These are phyloP conservation scores for Coregonus ussuriensis DNA, from an alignment of 2,797 vertebrate genomes.

Conservation along the genomic window DNA sequence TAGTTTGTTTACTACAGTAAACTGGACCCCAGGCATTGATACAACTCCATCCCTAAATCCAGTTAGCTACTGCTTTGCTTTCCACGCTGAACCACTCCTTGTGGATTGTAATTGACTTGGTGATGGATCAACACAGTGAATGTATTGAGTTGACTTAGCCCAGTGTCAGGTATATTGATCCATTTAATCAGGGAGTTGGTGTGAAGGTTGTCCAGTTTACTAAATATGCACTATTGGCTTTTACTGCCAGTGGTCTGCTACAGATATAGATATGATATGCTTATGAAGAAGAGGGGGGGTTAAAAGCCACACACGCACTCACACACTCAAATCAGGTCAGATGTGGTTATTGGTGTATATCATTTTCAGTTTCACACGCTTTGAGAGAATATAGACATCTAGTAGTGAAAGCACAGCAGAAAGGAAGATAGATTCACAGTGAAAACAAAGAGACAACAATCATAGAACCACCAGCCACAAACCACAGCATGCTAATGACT, in stretches of 20 bases:
- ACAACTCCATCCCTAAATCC: neutral
- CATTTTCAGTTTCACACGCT: neutral
- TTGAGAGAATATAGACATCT: neutral
- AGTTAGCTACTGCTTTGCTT: neutral
- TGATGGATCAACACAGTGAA: conserved; percentile 7
- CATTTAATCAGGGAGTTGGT: conserved; percentile 25
- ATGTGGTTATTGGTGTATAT: neutral
- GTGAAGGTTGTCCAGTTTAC: conserved; percentile 42
- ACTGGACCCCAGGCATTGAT: too few species aligned
- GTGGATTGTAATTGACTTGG: conserved; percentile 23
- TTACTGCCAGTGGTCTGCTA: conserved; percentile 9
- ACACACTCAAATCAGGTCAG: neutral
- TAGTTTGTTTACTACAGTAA: too few species aligned
- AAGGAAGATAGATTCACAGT: neutral
- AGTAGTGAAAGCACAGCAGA: neutral
- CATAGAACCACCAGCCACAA: too few species aligned
- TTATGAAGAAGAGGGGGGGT: neutral
- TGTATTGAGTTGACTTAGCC: conserved; percentile 28
- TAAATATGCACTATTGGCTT: conserved; percentile 34
- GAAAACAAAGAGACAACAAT: neutral
- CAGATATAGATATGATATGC: neutral
- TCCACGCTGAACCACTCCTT: conserved; percentile 4
- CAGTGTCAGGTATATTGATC: neutral
- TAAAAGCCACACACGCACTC: neutral
- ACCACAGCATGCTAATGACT: too few species aligned